A percentile compares a stretch with the other conserved stretches of the same genome.
phyloP scores from a whole-genome alignment of 1,140 invertebrate genomes.

The Sminthurinus signatus region DNA sequence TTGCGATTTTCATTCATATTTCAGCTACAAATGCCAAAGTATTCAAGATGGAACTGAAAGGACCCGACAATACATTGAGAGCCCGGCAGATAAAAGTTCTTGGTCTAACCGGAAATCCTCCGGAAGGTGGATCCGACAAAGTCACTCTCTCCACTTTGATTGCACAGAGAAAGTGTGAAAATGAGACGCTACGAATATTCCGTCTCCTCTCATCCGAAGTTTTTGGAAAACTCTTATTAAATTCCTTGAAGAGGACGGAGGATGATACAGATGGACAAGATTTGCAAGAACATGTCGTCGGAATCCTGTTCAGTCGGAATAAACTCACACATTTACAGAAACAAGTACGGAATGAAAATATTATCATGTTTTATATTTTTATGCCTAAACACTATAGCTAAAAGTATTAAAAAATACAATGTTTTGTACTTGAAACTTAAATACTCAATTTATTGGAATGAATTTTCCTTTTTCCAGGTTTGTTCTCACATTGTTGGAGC shows the following conservation, averaged over 20 bases:
- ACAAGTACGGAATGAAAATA: constrained; percentile 75
- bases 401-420: too few species aligned
- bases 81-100: constrained; percentile 71
- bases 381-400: too few species aligned
- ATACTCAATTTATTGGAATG: too few species aligned
- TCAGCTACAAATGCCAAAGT: constrained; percentile 49
- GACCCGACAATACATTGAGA: constrained; percentile 80
- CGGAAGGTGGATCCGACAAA: constrained; percentile 31
- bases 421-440: too few species aligned
- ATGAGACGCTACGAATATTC: constrained; percentile 88
- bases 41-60: constrained; percentile 77
- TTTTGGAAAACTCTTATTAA: constrained; percentile 84
- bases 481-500: constrained; percentile 89
- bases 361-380: too few species aligned
- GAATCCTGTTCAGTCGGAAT: constrained; percentile 88
- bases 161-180: constrained; percentile 79
- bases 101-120: constrained; percentile 47
- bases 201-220: constrained; percentile 88
- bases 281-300: constrained; percentile 91
- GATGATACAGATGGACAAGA: constrained; percentile 63
- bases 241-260: constrained; percentile 49
- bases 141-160: constrained; percentile 53
- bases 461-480: constrained; percentile 52
- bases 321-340: constrained; percentile 91
- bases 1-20: background rate